phyloP scores from a whole-genome alignment of 2,888 invertebrate species.

The Oscheius sp. region DNA sequence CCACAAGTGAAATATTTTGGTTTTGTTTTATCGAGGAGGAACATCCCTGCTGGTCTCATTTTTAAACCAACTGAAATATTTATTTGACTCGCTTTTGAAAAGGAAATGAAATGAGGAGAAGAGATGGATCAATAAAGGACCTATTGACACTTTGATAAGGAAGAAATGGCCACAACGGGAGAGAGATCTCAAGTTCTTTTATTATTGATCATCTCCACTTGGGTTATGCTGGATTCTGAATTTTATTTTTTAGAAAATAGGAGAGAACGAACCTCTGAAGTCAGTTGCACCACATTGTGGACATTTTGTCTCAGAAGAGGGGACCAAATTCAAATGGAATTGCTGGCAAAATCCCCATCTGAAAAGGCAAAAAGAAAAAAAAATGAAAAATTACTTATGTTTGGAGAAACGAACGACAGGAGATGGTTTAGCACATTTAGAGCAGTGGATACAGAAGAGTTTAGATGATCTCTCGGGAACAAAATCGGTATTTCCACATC shows the following conservation, averaged over 20 bases:
- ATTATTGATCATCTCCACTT: neutral
- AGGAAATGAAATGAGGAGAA: neutral
- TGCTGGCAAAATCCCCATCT: neutral
- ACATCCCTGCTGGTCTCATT: constrained; percentile 28
- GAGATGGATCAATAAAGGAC: neutral
- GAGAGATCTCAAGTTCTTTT: neutral
- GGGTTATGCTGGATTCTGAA: neutral
- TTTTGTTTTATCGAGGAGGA: constrained; percentile 42
- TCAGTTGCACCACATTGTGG: neutral
- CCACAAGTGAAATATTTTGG: constrained; percentile 42
- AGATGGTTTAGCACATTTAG: neutral
- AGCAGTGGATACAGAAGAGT: neutral
- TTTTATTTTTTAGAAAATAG: no score
- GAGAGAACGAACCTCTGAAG: neutral
- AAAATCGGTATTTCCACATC: neutral
- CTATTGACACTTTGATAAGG: constrained; percentile 27
- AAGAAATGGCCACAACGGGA: neutral
- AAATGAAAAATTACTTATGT: neutral
- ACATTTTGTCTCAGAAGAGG: neutral
- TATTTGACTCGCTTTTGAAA: neutral
- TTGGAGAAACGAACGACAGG: neutral
- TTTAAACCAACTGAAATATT: neutral
- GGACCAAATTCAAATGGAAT: neutral
- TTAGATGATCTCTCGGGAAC: neutral
- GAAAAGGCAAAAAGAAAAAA: neutral